Conservation (phyloP, 2,888 invertebrate species). For the Bruchidius siliquastri region DNA sequence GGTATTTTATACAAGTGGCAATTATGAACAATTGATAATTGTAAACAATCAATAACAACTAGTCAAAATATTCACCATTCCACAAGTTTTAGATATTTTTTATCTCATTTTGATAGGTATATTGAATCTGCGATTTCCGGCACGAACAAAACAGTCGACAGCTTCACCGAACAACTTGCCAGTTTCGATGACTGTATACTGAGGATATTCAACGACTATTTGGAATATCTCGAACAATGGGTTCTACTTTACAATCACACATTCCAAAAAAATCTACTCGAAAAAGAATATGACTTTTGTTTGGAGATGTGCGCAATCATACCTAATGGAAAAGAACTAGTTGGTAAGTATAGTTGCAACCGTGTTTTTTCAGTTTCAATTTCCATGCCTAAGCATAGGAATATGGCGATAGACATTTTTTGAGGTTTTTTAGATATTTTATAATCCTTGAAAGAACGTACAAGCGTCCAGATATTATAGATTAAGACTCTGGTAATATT, state of each 20-base stretch:
- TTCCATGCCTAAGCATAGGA: no score
- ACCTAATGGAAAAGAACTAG: conserved; percentile 63
- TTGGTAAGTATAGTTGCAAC: conserved; percentile 47
- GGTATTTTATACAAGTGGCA: no score
- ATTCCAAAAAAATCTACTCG: conserved; percentile 70
- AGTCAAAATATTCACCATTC: no score
- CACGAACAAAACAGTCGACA: conserved; percentile 46
- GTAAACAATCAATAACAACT: no score
- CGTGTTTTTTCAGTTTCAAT: no score
- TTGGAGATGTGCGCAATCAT: conserved; percentile 74
- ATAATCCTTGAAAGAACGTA: no score
- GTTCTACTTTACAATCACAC: conserved; percentile 63
- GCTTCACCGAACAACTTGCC: conserved; percentile 58
- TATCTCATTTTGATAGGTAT: conserved; percentile 8
- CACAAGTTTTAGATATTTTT: no score
- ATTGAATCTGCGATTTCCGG: conserved; percentile 42
- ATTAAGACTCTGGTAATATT: no score
- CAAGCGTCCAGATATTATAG: no score
- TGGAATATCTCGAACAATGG: conserved; percentile 82
- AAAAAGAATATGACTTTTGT: conserved; percentile 86
- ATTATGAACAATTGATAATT: no score
- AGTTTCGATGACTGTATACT: conserved; percentile 72
- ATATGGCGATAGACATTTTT: no score
- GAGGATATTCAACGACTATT: conserved; percentile 61
- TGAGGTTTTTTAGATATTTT: no score